Evolutionary conservation across 2,888 invertebrate species (phyloP), one percentile per base, ranked within the genome.

Genomic region (Temnothorax ravouxi): DNA sequence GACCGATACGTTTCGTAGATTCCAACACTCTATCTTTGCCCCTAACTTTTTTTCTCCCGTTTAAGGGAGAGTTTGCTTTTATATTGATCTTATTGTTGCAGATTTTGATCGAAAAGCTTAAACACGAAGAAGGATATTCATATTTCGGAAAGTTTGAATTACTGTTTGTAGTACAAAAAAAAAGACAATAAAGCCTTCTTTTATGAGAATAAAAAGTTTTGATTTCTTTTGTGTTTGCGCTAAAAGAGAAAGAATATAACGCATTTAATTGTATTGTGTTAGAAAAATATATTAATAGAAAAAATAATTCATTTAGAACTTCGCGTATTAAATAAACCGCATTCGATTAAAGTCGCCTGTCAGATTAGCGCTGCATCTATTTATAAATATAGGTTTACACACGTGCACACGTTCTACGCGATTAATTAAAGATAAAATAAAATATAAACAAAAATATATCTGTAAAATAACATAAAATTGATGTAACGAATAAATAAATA

Each of bases 361-460:
- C 47, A 62, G 64, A 75, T 75, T 47, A 62, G 21, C 47, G 9
- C 34, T 21, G 13, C 47, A 21, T 75, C 15, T 75, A 75, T 64
- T 64, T 47, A 64, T 66, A 76, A 21, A 34, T 50, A 18, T 38
- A 76, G 47, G 47, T 76, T 64, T 76, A 64, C n/a, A n/a, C n/a
- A n/a, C 66, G 11, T 21, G 29, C 47, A 18, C 34, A 50, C 75
- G 18, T 75, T 34, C 62, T 13, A 75, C 64, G 47, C 56, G 41
- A 74, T 74, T 47, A 44, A 75, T 75, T 47, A 64, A 64, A 50
- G 21, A 64, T 64, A 75, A 75, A 61, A 44, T 29, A 44, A 47
- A 75, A 47, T 62, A 62, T 18, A 47, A 50, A 64, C 21, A 64
- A 64, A 56, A 50, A n/a, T 25, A 54, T 54, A 21, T 34, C 9